Conservation (phyloP, 2,888 invertebrate genomes). For the Erpobdella octoculata region DNA sequence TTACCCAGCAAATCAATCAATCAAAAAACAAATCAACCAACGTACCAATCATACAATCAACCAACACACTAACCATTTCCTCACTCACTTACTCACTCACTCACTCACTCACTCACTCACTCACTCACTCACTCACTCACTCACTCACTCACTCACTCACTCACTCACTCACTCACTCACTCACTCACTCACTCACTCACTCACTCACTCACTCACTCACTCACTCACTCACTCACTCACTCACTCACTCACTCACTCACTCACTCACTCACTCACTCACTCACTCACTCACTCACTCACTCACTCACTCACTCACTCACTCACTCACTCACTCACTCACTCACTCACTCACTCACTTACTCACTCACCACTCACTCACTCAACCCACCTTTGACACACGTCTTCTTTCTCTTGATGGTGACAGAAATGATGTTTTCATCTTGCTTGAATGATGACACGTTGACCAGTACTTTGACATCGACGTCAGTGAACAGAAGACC, state of each 20-base stretch:
- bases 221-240: not conserved
- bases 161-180: too few relatives aligned
- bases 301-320: not conserved
- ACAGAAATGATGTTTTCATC: conserved; percentile 12
- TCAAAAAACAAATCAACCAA: not conserved
- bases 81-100: not conserved
- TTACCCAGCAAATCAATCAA: not conserved
- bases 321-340: not conserved
- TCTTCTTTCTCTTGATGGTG: conserved; percentile 24
- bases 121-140: not conserved
- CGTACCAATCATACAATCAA: not conserved
- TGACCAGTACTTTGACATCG: conserved; percentile 20
- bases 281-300: too few relatives aligned
- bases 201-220: not conserved
- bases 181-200: too few relatives aligned
- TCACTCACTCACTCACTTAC: not conserved
- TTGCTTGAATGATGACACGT: not conserved
- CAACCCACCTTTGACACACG: conserved; percentile 23
- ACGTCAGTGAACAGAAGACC: conserved; percentile 26
- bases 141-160: too few relatives aligned
- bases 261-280: too few relatives aligned
- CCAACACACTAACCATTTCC: not conserved
- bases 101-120: not conserved
- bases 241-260: not conserved
- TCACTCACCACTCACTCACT: not conserved